These are phyloP conservation scores for Allygus modestus DNA, from an alignment of 2,888 invertebrate genomes.

Conservation along the genomic window DNA sequence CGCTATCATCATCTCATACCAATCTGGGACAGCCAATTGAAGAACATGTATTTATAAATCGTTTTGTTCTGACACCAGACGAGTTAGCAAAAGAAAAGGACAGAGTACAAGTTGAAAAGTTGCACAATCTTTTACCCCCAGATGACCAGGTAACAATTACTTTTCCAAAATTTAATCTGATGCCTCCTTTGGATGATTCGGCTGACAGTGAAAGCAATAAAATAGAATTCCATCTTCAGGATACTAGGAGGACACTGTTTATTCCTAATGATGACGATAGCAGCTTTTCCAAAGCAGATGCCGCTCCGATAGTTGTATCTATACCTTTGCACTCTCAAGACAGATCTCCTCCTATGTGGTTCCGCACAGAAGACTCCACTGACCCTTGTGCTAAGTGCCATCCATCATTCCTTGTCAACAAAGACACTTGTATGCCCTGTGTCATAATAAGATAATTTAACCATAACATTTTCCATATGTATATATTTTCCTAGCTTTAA, in stretches of 20 bases:
- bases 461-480: neutral
- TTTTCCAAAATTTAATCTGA: conserved; percentile 57
- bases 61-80: conserved; percentile 49
- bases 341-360: conserved; percentile 73
- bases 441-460: conserved; percentile 75
- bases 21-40: conserved; percentile 31
- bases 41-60: conserved; percentile 40
- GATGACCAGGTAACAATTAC: conserved; percentile 32
- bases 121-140: conserved; percentile 35
- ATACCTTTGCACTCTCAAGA: conserved; percentile 73
- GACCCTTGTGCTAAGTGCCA: conserved; percentile 75
- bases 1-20: neutral
- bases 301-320: conserved; percentile 80
- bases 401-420: conserved; percentile 67
- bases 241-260: conserved; percentile 79
- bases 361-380: conserved; percentile 72
- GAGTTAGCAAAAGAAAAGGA: conserved; percentile 34
- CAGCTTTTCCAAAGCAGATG: conserved; percentile 76
- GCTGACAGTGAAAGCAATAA: conserved; percentile 62
- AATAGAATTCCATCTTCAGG: conserved; percentile 74
- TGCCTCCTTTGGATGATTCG: conserved; percentile 58
- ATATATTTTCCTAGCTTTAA: conserved; percentile 10
- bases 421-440: conserved; percentile 82
- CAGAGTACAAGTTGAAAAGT: conserved; percentile 32
- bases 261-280: conserved; percentile 82